Evolutionary conservation across 2,113 vertebrate species (phyloP).

Genomic region (Semnornis frantzii): DNA sequence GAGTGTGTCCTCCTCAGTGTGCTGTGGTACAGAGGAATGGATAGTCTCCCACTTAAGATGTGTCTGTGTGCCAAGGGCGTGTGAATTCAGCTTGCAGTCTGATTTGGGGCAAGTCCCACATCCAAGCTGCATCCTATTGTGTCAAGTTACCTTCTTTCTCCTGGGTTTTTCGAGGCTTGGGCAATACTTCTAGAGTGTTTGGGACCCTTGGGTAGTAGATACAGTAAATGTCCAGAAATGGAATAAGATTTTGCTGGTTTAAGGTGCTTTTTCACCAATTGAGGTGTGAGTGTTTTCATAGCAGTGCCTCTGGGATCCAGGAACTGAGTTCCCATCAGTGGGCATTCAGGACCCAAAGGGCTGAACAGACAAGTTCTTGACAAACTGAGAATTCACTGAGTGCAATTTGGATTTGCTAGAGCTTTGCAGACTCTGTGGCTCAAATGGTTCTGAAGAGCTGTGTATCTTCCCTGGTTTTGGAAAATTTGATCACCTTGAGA

Average conservation of each 20-base stretch:
- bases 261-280: not conserved
- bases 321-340: not conserved
- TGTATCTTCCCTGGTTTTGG: not conserved
- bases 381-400: not conserved
- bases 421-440: not conserved
- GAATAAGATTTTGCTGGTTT: not conserved
- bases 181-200: not conserved
- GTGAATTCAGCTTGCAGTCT: not conserved
- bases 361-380: not conserved
- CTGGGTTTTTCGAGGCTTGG: not conserved
- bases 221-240: not conserved
- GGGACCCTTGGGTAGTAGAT: not conserved
- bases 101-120: not conserved
- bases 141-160: not conserved
- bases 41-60: not conserved
- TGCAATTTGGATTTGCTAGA: not conserved
- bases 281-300: not conserved
- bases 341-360: not conserved
- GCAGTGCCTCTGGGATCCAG: not conserved
- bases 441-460: not conserved
- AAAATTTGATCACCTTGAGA: not conserved
- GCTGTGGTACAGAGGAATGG: not conserved
- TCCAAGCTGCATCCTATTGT: not conserved
- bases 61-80: not conserved
- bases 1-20: not conserved